Percentiles rank a stretch among this genome's conserved stretches.
Evolutionary conservation across 1,140 invertebrate genomes (phyloP).

Genomic region (Leptonema lineaticorne): DNA sequence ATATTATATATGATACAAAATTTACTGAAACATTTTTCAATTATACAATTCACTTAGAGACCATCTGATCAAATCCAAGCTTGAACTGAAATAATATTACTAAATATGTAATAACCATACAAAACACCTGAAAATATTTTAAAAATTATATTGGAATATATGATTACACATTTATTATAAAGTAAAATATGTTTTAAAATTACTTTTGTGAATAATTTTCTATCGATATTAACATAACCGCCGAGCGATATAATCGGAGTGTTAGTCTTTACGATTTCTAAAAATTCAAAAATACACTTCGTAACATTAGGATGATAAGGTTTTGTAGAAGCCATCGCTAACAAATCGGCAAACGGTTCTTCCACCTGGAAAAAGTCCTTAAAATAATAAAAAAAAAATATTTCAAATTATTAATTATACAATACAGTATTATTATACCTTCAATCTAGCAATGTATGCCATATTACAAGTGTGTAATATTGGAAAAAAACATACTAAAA

Average conservation of each 20-base stretch:
- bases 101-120: constrained; percentile 30
- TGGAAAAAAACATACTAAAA: not conserved
- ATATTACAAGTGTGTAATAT: constrained; percentile 16
- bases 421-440: constrained; percentile 18
- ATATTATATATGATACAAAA: too few relatives aligned
- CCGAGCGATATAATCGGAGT: constrained; percentile 26
- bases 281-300: constrained; percentile 31
- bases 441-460: constrained; percentile 6
- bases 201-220: constrained; percentile 33
- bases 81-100: constrained; percentile 36
- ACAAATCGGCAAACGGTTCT: constrained; percentile 27
- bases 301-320: constrained; percentile 30
- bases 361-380: constrained; percentile 27
- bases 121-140: constrained; percentile 30
- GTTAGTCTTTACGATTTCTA: constrained; percentile 28
- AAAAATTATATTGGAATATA: constrained; percentile 4
- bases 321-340: constrained; percentile 22
- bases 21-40: too few relatives aligned
- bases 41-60: too few relatives aligned
- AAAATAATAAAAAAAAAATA: not conserved
- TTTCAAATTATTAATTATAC: not conserved
- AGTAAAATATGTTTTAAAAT: not conserved
- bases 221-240: constrained; percentile 26
- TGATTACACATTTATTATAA: constrained; percentile 2
- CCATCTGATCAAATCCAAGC: constrained; percentile 26